Evolutionary conservation across 2,888 invertebrate species (phyloP).

Genomic region (Lobophora halterata): DNA sequence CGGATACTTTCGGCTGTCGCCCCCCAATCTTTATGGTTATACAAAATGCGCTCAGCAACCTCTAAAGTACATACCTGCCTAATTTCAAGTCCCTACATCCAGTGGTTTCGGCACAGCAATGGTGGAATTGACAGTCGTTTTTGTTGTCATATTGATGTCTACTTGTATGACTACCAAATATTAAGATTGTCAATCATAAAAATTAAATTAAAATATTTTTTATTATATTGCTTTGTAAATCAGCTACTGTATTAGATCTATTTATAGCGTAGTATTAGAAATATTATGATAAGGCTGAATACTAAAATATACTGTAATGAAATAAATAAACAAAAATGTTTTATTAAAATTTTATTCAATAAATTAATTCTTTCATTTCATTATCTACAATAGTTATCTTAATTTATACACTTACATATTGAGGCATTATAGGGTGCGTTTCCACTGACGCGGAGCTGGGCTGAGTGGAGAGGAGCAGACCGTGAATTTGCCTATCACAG

Average conservation of each 20-base stretch:
- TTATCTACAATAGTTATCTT: neutral
- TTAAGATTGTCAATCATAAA: constrained; percentile 1
- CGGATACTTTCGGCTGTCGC: too few species aligned
- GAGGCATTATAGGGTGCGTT: too few species aligned
- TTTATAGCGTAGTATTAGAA: constrained; percentile 33
- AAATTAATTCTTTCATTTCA: neutral
- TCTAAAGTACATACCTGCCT: too few species aligned
- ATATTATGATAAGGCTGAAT: constrained; percentile 60
- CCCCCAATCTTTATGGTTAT: too few species aligned
- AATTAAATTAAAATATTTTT: constrained; percentile 29
- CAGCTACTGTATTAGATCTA: constrained; percentile 37
- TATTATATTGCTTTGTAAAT: constrained; percentile 57
- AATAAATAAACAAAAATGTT: constrained; percentile 45
- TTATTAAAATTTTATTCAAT: constrained; percentile 12
- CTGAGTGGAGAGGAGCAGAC: too few species aligned
- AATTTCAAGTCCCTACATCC: too few species aligned
- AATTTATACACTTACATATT: too few species aligned
- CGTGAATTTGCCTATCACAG: too few species aligned
- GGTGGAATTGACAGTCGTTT: too few species aligned
- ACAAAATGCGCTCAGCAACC: too few species aligned
- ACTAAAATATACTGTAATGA: constrained; percentile 49
- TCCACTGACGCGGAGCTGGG: too few species aligned
- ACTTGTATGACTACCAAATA: neutral
- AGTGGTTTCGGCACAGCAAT: too few species aligned
- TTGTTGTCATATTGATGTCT: constrained; percentile 4